Conservation (phyloP, 2,888 invertebrate species). For the Coenonympha glycerion region DNA sequence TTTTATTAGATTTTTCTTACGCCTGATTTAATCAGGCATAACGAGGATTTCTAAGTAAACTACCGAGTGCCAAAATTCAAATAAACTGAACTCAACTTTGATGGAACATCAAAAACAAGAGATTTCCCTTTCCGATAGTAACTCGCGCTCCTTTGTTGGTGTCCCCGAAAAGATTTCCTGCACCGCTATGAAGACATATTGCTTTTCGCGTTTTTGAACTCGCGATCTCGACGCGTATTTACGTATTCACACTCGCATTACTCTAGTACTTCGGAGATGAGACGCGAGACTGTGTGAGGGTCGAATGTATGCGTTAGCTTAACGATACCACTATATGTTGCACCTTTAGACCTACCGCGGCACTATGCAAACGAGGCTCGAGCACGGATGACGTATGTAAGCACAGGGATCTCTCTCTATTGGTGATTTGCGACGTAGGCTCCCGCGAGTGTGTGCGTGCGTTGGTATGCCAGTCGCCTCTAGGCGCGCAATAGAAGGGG, state of each 20-base stretch:
- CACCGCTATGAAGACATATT: conserved; percentile 72
- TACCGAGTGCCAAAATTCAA: not conserved
- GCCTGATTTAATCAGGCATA: no score
- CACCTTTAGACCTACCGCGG: conserved; percentile 41
- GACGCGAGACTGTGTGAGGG: conserved; percentile 57
- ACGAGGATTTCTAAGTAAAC: no score
- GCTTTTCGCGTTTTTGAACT: conserved; percentile 75
- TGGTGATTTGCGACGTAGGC: conserved; percentile 69
- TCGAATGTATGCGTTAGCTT: conserved; percentile 58
- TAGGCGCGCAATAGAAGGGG: conserved; percentile 74
- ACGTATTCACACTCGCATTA: conserved; percentile 75
- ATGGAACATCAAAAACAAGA: conserved; percentile 41
- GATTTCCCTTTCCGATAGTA: conserved; percentile 58
- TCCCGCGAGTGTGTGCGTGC: conserved; percentile 62
- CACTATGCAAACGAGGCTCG: conserved; percentile 51
- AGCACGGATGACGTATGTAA: conserved; percentile 60
- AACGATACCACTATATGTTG: conserved; percentile 57
- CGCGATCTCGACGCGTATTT: conserved; percentile 72
- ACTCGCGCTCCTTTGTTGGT: conserved; percentile 59
- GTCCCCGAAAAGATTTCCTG: conserved; percentile 64
- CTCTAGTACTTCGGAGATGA: conserved; percentile 71
- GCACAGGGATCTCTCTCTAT: conserved; percentile 52
- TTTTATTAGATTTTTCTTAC: no score
- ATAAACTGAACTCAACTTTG: conserved; percentile 18
- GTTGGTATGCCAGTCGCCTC: conserved; percentile 75